These are phyloP conservation scores for Leptodactylus fuscus DNA, from an alignment of 2,113 vertebrate genomes.

Conservation along the genomic window DNA sequence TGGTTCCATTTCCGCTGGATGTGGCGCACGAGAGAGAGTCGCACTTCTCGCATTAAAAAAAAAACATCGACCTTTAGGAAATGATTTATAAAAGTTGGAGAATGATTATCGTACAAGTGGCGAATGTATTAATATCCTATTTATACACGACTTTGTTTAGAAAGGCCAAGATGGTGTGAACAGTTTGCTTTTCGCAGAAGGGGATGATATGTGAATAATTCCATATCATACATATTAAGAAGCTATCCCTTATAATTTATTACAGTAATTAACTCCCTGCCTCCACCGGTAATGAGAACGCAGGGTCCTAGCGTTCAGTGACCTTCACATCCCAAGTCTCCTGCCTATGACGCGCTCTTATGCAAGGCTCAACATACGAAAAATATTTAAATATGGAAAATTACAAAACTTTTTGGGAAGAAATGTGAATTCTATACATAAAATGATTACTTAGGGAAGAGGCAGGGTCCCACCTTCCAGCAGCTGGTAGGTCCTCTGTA, in stretches of 20 bases:
- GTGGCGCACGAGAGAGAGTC: neutral
- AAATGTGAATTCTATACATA: neutral
- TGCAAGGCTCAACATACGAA: neutral
- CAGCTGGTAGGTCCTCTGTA: neutral
- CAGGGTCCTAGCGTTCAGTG: slow-evolving; percentile 19
- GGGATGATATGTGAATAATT: slow-evolving; percentile 3
- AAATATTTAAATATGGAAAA: neutral
- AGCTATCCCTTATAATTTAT: neutral
- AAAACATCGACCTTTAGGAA: neutral
- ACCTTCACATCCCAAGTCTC: neutral
- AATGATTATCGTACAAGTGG: neutral
- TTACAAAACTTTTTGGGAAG: neutral
- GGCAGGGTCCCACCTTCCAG: neutral
- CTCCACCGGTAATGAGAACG: neutral
- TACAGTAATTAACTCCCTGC: slow-evolving; percentile 18
- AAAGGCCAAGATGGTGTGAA: neutral
- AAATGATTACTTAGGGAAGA: neutral
- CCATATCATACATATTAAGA: neutral
- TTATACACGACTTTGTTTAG: neutral
- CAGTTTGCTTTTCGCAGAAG: neutral
- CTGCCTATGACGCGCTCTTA: neutral
- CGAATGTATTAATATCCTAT: neutral
- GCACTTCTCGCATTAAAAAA: neutral
- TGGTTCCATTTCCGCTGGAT: neutral
- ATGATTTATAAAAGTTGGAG: neutral